phyloP scores from a whole-genome alignment of 2,888 invertebrate species.

The Neoaliturus tenellus region DNA sequence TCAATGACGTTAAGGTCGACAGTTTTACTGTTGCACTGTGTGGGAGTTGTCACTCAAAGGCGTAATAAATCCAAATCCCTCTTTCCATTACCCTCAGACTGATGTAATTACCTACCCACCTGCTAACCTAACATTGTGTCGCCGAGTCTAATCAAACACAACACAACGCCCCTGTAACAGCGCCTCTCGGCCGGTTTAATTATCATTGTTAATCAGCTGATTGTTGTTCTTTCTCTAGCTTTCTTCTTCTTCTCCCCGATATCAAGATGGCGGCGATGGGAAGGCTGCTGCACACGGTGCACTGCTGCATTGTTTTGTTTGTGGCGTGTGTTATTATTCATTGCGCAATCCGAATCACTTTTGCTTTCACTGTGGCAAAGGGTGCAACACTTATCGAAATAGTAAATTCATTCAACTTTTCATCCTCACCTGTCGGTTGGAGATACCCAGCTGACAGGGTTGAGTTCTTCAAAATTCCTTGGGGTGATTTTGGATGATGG shows the following conservation, averaged over 20 bases:
- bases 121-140: not conserved
- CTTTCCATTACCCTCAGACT: no score
- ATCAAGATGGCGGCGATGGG: slow-evolving; percentile 27
- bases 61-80: no score
- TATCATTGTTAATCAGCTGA: slow-evolving; percentile 26
- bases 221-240: slow-evolving; percentile 23
- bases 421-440: no score
- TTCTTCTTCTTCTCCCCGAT: slow-evolving; percentile 24
- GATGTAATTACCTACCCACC: not conserved
- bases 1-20: no score
- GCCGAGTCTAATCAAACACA: not conserved
- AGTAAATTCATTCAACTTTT: no score
- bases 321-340: not conserved
- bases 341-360: not conserved
- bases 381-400: no score
- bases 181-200: not conserved
- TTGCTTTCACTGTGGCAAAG: not conserved
- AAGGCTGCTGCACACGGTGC: not conserved
- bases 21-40: no score
- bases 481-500: no score
- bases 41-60: no score
- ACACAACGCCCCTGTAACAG: not conserved
- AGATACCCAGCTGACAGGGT: no score
- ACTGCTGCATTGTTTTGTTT: slow-evolving; percentile 5
- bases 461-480: no score